These are phyloP conservation scores for Drosophila falleni DNA, from an alignment of 2,888 invertebrate genomes.

Conservation along the genomic window DNA sequence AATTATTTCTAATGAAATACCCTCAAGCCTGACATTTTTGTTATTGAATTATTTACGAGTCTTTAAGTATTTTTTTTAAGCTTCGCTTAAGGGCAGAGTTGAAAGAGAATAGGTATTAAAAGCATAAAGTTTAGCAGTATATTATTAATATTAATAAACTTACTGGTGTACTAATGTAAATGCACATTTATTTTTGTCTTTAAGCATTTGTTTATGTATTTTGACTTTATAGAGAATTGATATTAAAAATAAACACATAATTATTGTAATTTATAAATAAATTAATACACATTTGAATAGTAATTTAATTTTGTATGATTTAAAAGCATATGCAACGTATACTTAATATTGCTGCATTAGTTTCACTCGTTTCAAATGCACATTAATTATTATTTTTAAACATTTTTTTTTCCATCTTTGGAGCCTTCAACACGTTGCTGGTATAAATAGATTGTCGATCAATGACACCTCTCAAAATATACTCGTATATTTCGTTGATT, in stretches of 20 bases:
- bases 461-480: constrained; percentile 10
- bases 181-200: no score
- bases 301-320: neutral
- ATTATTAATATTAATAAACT: no score
- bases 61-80: constrained; percentile 20
- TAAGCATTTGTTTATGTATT: no score
- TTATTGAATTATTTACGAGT: constrained; percentile 12
- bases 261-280: neutral
- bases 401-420: constrained; percentile 6
- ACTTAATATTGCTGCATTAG: no score
- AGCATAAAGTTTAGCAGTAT: no score
- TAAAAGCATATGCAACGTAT: neutral
- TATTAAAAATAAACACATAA: no score
- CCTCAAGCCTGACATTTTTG: constrained; percentile 39
- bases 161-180: no score
- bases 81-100: constrained; percentile 3
- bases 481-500: neutral
- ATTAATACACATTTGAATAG: neutral
- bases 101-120: neutral
- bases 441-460: constrained; percentile 44
- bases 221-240: no score
- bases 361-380: neutral
- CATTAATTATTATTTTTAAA: constrained; percentile 12
- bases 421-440: constrained; percentile 29
- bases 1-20: constrained; percentile 12